phyloP scores from a whole-genome alignment of 2,888 invertebrate genomes.

The Hydrotaea diabolus region DNA sequence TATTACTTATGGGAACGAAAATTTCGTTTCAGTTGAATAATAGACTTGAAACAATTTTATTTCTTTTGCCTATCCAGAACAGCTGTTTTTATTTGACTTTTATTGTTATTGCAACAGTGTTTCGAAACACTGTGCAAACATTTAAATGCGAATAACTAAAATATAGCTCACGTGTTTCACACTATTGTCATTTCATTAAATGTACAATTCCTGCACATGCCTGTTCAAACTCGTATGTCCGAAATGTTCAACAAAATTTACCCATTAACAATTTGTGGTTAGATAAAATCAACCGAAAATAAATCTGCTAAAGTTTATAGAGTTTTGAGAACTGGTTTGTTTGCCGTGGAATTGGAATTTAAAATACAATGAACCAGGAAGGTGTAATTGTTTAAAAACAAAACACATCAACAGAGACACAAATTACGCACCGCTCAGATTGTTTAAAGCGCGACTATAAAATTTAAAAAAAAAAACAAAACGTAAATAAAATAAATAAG shows the following conservation, averaged over 20 bases:
- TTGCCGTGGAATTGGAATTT: neutral
- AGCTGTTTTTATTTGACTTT: too few species aligned
- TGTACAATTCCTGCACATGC: neutral
- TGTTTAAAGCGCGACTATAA: neutral
- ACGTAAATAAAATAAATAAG: neutral
- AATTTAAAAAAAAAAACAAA: neutral
- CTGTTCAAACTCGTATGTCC: neutral
- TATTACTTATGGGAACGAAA: too few species aligned
- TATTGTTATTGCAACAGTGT: too few species aligned
- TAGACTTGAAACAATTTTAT: too few species aligned
- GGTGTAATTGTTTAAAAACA: conserved; percentile 46
- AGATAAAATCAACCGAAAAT: neutral
- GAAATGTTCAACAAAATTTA: conserved; percentile 19
- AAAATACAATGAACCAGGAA: conserved; percentile 63
- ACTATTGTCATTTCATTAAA: conserved; percentile 21
- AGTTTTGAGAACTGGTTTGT: conserved; percentile 39
- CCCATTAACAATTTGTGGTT: conserved; percentile 23
- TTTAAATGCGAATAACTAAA: neutral
- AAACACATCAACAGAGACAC: neutral
- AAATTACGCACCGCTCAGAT: conserved; percentile 9
- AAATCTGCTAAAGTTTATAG: conserved; percentile 32
- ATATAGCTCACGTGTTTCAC: conserved; percentile 56
- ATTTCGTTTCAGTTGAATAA: too few species aligned
- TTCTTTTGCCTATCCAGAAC: too few species aligned
- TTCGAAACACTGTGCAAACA: conserved; percentile 13